phyloP scores from a whole-genome alignment of 1,140 invertebrate species.

The Phocides pigmalion region DNA sequence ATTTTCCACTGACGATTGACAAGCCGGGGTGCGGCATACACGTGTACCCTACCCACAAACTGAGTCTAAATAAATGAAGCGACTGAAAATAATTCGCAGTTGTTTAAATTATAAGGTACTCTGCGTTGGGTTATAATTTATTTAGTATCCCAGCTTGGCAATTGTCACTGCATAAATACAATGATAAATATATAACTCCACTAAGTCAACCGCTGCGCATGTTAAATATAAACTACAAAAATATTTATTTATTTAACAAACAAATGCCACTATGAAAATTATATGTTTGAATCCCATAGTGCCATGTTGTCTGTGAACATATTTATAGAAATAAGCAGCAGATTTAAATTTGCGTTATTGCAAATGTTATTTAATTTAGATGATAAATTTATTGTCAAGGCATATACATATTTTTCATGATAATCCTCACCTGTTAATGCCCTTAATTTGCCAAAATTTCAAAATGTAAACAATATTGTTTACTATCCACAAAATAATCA shows the following conservation, averaged over 20 bases:
- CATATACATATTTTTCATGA: not conserved
- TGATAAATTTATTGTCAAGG: not conserved
- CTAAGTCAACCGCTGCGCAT: constrained; percentile 32
- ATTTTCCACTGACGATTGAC: constrained; percentile 17
- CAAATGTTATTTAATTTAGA: constrained; percentile 12
- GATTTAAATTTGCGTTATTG: constrained; percentile 1
- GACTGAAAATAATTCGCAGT: not conserved
- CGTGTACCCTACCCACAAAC: not conserved
- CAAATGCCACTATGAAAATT: constrained; percentile 72
- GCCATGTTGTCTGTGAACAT: constrained; percentile 51
- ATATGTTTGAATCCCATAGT: constrained; percentile 77
- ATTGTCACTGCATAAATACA: constrained; percentile 27
- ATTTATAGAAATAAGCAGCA: constrained; percentile 23
- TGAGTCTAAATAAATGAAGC: constrained; percentile 1
- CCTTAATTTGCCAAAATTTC: not conserved
- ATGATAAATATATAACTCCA: constrained; percentile 21
- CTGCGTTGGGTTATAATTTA: not conserved
- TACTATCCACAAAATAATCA: no score
- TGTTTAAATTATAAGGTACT: not conserved
- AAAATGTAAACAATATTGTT: not conserved
- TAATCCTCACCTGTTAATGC: no score
- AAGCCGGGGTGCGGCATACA: not conserved
- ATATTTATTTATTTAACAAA: constrained; percentile 47
- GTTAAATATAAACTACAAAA: constrained; percentile 30
- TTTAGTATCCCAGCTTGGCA: not conserved